Evolutionary conservation across 2,888 invertebrate species (phyloP).

Genomic region (Melanchra persicariae): DNA sequence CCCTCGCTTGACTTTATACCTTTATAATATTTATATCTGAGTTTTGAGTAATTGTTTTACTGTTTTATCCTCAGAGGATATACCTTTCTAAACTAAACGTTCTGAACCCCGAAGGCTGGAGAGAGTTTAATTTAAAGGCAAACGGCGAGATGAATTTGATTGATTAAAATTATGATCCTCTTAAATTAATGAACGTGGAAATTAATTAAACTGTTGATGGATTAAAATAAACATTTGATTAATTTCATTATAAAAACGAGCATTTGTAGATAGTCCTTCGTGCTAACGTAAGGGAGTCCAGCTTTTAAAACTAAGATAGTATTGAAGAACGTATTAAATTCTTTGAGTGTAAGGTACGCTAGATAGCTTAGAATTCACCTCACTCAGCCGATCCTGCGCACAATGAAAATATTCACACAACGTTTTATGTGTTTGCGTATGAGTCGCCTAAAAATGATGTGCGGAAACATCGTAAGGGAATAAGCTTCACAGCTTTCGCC

Average conservation of each 20-base stretch:
- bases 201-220: conserved; percentile 20
- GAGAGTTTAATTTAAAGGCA: conserved; percentile 24
- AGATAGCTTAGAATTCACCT: too few relatives aligned
- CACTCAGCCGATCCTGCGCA: too few relatives aligned
- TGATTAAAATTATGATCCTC: conserved; percentile 31
- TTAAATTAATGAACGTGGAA: conserved; percentile 11
- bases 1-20: neutral
- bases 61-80: conserved; percentile 21
- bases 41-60: conserved; percentile 9
- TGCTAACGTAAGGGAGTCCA: too few relatives aligned
- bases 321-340: too few relatives aligned
- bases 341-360: too few relatives aligned
- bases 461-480: too few relatives aligned
- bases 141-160: conserved; percentile 17
- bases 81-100: conserved; percentile 5
- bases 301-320: too few relatives aligned
- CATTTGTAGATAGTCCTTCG: neutral
- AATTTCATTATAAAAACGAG: too few relatives aligned
- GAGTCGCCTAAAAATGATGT: too few relatives aligned
- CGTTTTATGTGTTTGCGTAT: too few relatives aligned
- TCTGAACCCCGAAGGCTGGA: conserved; percentile 1
- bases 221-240: neutral
- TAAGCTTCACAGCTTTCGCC: too few relatives aligned
- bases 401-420: too few relatives aligned
- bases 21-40: conserved; percentile 5